phyloP scores from a whole-genome alignment of 2,888 invertebrate genomes.

The Leucoptera coffeella region DNA sequence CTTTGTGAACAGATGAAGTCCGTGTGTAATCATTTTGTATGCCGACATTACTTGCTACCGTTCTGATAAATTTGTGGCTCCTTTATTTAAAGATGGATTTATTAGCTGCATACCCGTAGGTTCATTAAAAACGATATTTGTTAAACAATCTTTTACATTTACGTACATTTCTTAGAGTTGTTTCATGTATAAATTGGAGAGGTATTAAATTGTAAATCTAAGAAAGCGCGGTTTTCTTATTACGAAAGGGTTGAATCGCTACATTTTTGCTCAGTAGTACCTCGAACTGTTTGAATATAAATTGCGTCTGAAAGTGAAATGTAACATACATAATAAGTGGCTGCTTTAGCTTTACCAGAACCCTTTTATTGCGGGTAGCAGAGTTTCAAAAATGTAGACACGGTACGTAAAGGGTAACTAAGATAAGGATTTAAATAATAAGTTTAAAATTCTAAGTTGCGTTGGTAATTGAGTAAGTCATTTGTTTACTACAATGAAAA shows the following conservation, averaged over 20 bases:
- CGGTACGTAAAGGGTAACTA: no score
- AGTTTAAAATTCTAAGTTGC: no score
- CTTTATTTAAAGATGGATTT: conserved; percentile 46
- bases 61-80: conserved; percentile 42
- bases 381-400: no score
- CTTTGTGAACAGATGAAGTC: conserved; percentile 46
- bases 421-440: no score
- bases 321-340: conserved; percentile 55
- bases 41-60: conserved; percentile 27
- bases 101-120: no score
- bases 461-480: no score
- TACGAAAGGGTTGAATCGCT: conserved; percentile 39
- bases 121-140: no score
- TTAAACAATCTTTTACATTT: no score
- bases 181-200: no score
- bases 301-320: conserved; percentile 54
- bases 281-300: conserved; percentile 53
- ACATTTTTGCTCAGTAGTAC: conserved; percentile 50
- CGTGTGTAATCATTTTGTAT: conserved; percentile 47
- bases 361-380: conserved; percentile 47
- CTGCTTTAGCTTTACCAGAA: conserved; percentile 49
- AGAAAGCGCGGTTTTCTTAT: no score
- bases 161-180: conserved; percentile 25
- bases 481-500: no score
- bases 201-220: no score